Base-by-base conservation (phyloP, 2,797 vertebrate species). In the Allobates femoralis region DNA sequence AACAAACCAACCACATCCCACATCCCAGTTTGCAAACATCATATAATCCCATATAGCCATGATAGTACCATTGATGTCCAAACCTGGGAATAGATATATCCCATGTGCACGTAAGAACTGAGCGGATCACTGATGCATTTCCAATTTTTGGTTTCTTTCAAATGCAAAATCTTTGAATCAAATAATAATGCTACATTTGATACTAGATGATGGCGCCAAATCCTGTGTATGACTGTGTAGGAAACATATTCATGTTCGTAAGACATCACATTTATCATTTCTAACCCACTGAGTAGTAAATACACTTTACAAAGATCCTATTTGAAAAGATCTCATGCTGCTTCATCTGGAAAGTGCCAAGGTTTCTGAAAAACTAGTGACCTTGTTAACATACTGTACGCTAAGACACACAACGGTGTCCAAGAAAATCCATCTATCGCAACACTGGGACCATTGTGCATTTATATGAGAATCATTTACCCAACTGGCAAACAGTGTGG, bases 381-480 rank as follows among this genome's bases (percentile, higher is more conserved):
- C 26, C 81, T 77, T 75, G 79, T 60, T 51, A 58, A 86, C 46
- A 46, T 46, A 46, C 41, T 46, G 23, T 41, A 26, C 67, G 26
- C 50, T 23, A 26, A 56, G 16, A n/a, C 71, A 28, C 71, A 84
- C 69, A 69, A 73, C 75, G 64, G 67, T 55, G 81, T 67, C 82
- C 86, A 85, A 37, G 14, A 30, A 67, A 15, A 7, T 73, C 62
- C 60, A 28, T 55, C 41, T 51, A 62, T 76, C 58, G 1, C 53
- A 85, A 88, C 87, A 88, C 78, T 85, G 71, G 28, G 56, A 21
- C 80, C 77, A 85, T 81, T 88, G 83, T 88, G 51, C 18, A 30
- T 21, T 55, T 69, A 60, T 46, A 67, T 23, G 3, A 77, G 26
- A 77, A 58, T 41, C 16, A 80, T 80, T 69, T 71, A 76, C 81